Evolutionary conservation across 2,797 vertebrate species (phyloP), one percentile per base, ranked within the genome.

Genomic region (Scarus forsteni): DNA sequence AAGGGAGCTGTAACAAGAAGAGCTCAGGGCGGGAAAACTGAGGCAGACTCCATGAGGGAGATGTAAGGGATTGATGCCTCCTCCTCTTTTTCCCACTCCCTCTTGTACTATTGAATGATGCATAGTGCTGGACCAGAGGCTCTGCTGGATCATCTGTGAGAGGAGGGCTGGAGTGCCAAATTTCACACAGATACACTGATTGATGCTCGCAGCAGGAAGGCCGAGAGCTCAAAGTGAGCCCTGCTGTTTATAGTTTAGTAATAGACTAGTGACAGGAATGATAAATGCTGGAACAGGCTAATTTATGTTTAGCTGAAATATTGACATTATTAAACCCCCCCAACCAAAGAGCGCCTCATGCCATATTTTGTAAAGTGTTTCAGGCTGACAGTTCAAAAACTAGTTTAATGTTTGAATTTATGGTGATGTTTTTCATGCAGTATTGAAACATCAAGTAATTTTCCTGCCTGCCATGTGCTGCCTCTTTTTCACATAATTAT

Each of bases 151-250:
- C 19, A 34, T 77, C 72, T 72, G 71, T 71, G 57, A 63, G 55
- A 61, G 71, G 63, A 79, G 73, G 65, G 44, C 68, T 66, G 71
- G 35, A 18, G 78, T 76, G 72, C 85, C 82, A 68, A 16, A 76
- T 80, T 85, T 79, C 81, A 74, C 73, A 84, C 70, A 73, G 75
- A 86, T 67, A 8, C 55, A 67, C 72, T 83, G 83, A 90, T 86
- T 84, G 57, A 83, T 83, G 80, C 16, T 9, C 55, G 68, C 66
- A 53, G 67, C 71, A 53, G 62, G 60, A 78, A 64, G 66, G 48
- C 71, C 61, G 4, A 40, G 59, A 49, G 61, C 69, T 72, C 49
- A 54, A 65, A 46, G 46, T 46, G 44, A 10, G 46, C 10, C 66
- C 74, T 60, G 66, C 68, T 72, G 73, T 68, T 80, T 40, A 57